Evolutionary conservation across 2,888 invertebrate genomes (phyloP).

Genomic region (Drosophila emarginata): DNA sequence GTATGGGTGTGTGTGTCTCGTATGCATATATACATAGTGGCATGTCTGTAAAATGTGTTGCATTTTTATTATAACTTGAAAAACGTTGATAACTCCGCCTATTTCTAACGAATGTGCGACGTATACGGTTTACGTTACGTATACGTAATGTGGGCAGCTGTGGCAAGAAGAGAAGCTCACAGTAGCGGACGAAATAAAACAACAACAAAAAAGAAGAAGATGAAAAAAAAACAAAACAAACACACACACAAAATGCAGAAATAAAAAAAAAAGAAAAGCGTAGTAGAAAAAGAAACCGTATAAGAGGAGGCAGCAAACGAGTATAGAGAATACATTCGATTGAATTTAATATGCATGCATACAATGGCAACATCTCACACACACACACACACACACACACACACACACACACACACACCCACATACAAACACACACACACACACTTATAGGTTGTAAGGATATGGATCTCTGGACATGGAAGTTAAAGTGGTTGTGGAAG

Average conservation of each 20-base stretch:
- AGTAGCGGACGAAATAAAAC: conserved; percentile 42
- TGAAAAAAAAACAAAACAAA: conserved; percentile 2
- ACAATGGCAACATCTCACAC: conserved; percentile 62
- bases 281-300: background rate
- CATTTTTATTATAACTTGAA: conserved; percentile 82
- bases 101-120: conserved; percentile 76
- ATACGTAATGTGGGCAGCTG: conserved; percentile 44
- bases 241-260: conserved; percentile 24
- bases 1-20: conserved; percentile 29
- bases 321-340: conserved; percentile 79
- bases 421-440: conserved; percentile 36
- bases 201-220: conserved; percentile 13
- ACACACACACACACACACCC: conserved; percentile 41
- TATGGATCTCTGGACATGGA: conserved; percentile 30
- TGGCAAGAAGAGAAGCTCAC: conserved; percentile 40
- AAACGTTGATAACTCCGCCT: conserved; percentile 82
- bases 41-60: conserved; percentile 79
- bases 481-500: conserved; percentile 15
- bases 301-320: conserved; percentile 33
- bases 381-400: conserved; percentile 38
- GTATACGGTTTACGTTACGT: conserved; percentile 47
- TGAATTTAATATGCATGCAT: conserved; percentile 81
- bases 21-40: conserved; percentile 40
- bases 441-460: conserved; percentile 14
- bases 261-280: background rate